Evolutionary conservation across 2,888 invertebrate species (phyloP).

Genomic region (Andrena bicolor): DNA sequence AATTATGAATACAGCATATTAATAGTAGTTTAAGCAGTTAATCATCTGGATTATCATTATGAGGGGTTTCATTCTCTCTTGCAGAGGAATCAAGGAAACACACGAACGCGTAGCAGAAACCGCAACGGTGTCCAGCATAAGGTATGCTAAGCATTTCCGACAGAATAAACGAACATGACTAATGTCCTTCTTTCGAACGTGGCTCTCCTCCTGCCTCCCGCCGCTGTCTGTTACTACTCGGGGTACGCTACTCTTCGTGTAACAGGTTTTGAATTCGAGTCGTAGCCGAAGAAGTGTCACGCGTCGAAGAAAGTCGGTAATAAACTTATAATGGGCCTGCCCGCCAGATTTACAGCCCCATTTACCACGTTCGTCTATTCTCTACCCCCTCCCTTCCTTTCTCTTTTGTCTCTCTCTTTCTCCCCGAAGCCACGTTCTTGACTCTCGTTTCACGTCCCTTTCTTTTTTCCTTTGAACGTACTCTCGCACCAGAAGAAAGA

Average conservation of each 20-base stretch:
- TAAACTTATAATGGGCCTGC: conserved; percentile 80
- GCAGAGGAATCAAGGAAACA: conserved; percentile 5
- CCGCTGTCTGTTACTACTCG: conserved; percentile 36
- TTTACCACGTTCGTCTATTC: conserved; percentile 70
- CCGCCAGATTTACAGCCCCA: conserved; percentile 76
- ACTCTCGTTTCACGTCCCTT: conserved; percentile 21
- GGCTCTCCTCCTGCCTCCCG: neutral
- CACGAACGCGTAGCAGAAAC: conserved; percentile 24
- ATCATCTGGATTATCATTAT: no score
- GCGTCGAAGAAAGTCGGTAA: conserved; percentile 77
- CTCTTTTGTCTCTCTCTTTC: conserved; percentile 33
- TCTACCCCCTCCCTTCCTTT: conserved; percentile 8
- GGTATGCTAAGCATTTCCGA: conserved; percentile 59
- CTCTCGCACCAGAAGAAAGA: conserved; percentile 41
- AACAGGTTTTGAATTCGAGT: conserved; percentile 68
- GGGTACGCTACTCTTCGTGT: conserved; percentile 43
- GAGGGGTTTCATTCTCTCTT: conserved; percentile 4
- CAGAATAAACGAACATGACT: conserved; percentile 64
- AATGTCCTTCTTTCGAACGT: conserved; percentile 38
- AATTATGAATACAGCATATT: no score
- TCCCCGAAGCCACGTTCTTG: conserved; percentile 27
- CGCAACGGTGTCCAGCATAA: conserved; percentile 27
- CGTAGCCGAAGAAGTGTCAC: conserved; percentile 75
- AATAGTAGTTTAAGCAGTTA: no score
- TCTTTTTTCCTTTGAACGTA: conserved; percentile 34